Evolutionary conservation across 2,888 invertebrate species (phyloP), one percentile per base, ranked within the genome.

Genomic region (Dendrolimus pini): DNA sequence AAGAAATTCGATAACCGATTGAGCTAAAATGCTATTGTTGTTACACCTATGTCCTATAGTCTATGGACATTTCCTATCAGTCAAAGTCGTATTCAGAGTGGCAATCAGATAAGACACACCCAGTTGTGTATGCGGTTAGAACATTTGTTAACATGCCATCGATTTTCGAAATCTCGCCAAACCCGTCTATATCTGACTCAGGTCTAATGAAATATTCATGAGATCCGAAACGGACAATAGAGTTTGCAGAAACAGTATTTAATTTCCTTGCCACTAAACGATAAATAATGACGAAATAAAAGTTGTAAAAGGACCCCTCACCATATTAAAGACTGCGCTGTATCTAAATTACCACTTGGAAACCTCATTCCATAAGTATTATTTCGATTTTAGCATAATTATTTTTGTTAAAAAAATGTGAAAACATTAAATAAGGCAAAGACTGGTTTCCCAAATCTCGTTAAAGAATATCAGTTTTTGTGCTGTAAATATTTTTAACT

Each of bases 181-280:
- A 85, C 82, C 70, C 64, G 74, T 73, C 77, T 80, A 82, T 82
- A 81, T 83, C 78, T 71, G 77, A 84, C 82, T 80, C 74, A 66
- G 75, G 74, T 71, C 71, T 70, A 65, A 81, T 87, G 77, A 83
- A 88, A 85, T 73, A 87, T 88, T 85, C 82, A 88, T 85, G 77
- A 81, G 72, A 59, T 71, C 70, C 76, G 77, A 73, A 78, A 75
- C 78, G 75, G 71, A 85, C 83, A 84, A 84, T 86, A 78, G 80
- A 72, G 74, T 72, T 77, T 72, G 74, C 70, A 70, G 77, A 76
- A 77, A 77, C 71, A 71, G 78, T 81, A 80, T 82, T 83, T 83
- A 83, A 80, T 75, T 77, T 63, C 68, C 67, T 63, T 68, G 72
- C 71, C 30, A 30, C 30, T 30, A 30, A 30, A 62, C 68, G 65